Conservation (phyloP, 2,797 vertebrate species). For the Myotis findleyi region DNA sequence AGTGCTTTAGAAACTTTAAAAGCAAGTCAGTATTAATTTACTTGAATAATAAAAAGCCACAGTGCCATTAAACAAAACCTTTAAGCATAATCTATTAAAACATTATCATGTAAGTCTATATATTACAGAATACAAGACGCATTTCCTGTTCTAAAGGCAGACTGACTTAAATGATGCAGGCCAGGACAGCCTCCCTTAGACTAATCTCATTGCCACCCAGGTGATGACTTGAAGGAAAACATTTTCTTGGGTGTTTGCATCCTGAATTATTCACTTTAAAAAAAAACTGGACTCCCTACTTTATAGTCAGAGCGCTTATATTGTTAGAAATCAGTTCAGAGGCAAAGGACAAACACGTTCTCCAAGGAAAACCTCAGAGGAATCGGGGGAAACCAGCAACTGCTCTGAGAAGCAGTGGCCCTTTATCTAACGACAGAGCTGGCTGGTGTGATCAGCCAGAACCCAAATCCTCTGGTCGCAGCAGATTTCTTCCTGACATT, state of each 20-base stretch:
- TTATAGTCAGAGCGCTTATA: not conserved
- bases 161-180: not conserved
- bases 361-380: not conserved
- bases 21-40: constrained; percentile 1
- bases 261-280: not conserved
- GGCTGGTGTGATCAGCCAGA: not conserved
- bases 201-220: not conserved
- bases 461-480: not conserved
- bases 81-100: not conserved
- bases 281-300: not conserved
- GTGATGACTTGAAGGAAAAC: not conserved
- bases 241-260: not conserved
- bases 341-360: not conserved
- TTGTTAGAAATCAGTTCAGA: constrained; percentile 12
- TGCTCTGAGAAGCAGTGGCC: not conserved
- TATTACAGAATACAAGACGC: not conserved
- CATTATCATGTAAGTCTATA: not conserved
- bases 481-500: not conserved
- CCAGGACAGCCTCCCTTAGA: not conserved
- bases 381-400: not conserved
- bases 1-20: constrained; percentile 11
- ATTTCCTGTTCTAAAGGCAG: not conserved
- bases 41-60: not conserved
- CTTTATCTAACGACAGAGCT: not conserved
- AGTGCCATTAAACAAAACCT: not conserved